Conservation (phyloP, 2,797 vertebrate species). For the Siniperca undulata region DNA sequence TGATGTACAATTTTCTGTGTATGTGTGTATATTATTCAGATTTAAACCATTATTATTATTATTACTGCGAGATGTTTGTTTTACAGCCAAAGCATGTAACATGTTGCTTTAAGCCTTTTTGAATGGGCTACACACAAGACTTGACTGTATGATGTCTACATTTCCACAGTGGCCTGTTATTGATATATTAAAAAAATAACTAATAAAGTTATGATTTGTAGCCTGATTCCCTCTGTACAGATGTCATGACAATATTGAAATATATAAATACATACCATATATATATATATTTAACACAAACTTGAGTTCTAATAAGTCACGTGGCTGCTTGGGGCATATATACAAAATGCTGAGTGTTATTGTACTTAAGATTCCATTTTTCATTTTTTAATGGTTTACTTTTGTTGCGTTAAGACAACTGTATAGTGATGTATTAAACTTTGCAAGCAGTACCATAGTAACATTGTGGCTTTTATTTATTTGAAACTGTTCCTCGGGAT, state of each 20-base stretch:
- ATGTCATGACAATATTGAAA: conserved; percentile 79
- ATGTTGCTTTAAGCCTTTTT: conserved; percentile 92
- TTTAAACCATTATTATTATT: conserved; percentile 75
- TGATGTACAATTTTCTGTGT: conserved; percentile 87
- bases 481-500: not conserved
- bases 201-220: conserved; percentile 87
- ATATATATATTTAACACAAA: conserved; percentile 86
- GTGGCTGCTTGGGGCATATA: conserved; percentile 89
- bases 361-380: conserved; percentile 62
- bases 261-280: conserved; percentile 73
- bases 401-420: conserved; percentile 82
- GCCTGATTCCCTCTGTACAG: conserved; percentile 90
- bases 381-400: conserved; percentile 76
- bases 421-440: conserved; percentile 87
- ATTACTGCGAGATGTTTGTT: conserved; percentile 82
- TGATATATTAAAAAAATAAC: conserved; percentile 85
- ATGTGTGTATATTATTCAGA: conserved; percentile 91
- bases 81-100: conserved; percentile 96
- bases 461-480: conserved; percentile 56
- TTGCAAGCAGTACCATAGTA: conserved; percentile 80
- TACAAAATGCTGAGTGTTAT: conserved; percentile 85
- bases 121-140: conserved; percentile 86
- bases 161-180: conserved; percentile 91
- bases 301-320: conserved; percentile 84
- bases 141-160: conserved; percentile 91